A percentile compares a stretch with the other conserved stretches of the same genome.
phyloP scores from a whole-genome alignment of 2,888 invertebrate genomes.

The Bhutanitis thaidina region DNA sequence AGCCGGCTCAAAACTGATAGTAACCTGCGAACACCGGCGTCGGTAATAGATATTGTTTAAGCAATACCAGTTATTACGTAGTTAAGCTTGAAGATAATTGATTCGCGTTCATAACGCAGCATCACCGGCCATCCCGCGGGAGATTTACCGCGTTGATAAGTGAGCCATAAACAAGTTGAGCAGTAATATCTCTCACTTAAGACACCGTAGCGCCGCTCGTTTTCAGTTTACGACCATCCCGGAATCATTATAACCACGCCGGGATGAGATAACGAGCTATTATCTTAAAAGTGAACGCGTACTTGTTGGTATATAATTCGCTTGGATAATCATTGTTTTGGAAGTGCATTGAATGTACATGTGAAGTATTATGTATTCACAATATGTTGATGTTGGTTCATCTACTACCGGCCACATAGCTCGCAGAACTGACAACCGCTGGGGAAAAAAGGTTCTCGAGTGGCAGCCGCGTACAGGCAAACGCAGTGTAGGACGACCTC shows the following conservation, averaged over 20 bases:
- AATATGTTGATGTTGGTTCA: too few relatives aligned
- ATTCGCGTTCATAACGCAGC: not conserved
- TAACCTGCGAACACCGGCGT: too few relatives aligned
- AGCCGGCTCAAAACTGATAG: too few relatives aligned
- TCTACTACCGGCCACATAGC: too few relatives aligned
- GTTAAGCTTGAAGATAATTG: slow-evolving; percentile 2
- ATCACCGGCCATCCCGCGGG: not conserved
- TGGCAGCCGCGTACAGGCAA: too few relatives aligned
- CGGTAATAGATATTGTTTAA: not conserved
- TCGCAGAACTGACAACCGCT: too few relatives aligned
- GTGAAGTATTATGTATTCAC: too few relatives aligned
- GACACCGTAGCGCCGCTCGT: slow-evolving; percentile 21
- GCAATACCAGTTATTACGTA: not conserved
- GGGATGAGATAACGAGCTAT: slow-evolving; percentile 27
- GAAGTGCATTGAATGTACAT: slow-evolving; percentile 2
- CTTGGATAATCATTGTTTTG: slow-evolving; percentile 8
- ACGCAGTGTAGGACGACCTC: too few relatives aligned
- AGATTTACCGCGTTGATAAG: slow-evolving; percentile 24
- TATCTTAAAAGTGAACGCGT: slow-evolving; percentile 34
- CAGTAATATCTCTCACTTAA: slow-evolving; percentile 31
- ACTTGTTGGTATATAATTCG: slow-evolving; percentile 13
- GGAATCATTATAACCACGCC: slow-evolving; percentile 25
- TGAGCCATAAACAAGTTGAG: slow-evolving; percentile 31
- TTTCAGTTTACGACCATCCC: slow-evolving; percentile 28
- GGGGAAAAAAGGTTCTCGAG: too few relatives aligned